Evolutionary conservation across 2,797 vertebrate species (phyloP).

Genomic region (Halcyon leucocephala): DNA sequence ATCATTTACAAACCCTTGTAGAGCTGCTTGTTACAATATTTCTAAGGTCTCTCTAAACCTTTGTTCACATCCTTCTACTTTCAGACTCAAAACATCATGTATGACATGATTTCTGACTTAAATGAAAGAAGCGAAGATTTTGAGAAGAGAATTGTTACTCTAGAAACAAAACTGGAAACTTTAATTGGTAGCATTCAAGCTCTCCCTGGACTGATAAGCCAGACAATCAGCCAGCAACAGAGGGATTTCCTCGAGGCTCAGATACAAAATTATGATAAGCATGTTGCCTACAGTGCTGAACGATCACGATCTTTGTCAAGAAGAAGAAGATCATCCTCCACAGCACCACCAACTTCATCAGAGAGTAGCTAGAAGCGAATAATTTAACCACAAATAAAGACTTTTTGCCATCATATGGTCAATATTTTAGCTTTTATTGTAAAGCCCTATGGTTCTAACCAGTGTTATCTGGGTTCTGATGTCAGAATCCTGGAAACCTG

Average conservation of each 20-base stretch:
- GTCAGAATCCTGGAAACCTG: conserved; percentile 93
- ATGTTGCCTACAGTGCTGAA: conserved; percentile 85
- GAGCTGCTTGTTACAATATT: neutral
- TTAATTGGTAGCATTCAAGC: conserved; percentile 96
- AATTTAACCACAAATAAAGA: conserved; percentile 88
- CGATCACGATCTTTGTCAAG: conserved; percentile 93
- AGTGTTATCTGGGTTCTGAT: conserved; percentile 98
- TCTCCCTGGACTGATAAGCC: conserved; percentile 96
- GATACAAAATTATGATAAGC: conserved; percentile 93
- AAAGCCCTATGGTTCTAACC: conserved; percentile 99
- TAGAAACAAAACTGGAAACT: conserved; percentile 97
- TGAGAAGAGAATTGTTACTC: conserved; percentile 96
- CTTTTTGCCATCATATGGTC: conserved; percentile 99
- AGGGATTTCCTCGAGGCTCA: conserved; percentile 95
- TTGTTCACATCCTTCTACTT: conserved; percentile 49
- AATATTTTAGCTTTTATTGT: conserved; percentile 99
- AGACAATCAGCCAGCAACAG: conserved; percentile 97
- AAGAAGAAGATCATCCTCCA: conserved; percentile 93
- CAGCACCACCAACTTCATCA: conserved; percentile 97
- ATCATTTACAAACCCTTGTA: neutral
- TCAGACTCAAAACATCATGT: conserved; percentile 99
- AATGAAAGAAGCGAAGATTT: conserved; percentile 98
- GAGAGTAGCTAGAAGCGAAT: conserved; percentile 98
- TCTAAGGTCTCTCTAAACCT: neutral
- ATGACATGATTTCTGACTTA: conserved; percentile 98